Conservation (phyloP, 2,113 vertebrate genomes). For the Pelecanoides urinatrix region DNA sequence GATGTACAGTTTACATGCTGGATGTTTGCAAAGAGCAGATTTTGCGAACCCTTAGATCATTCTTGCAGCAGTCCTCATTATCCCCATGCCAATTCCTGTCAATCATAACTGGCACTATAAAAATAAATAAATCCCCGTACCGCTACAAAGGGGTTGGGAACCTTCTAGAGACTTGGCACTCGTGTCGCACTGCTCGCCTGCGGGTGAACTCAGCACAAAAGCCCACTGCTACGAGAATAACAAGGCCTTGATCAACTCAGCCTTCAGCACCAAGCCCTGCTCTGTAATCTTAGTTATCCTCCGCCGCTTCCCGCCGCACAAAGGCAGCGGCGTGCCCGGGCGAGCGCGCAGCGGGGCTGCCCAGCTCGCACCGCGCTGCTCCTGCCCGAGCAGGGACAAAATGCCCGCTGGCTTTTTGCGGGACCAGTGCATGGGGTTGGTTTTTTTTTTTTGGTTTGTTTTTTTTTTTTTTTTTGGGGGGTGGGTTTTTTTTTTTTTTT, state of each 20-base stretch:
- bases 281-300: neutral
- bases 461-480: no score
- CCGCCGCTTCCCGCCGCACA: neutral
- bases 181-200: fast-evolving
- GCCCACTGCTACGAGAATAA: neutral
- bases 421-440: no score
- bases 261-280: neutral
- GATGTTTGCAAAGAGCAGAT: neutral
- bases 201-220: neutral
- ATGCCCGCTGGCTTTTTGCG: neutral
- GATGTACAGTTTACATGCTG: neutral
- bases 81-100: conserved; percentile 38
- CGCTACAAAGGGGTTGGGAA: neutral
- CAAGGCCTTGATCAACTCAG: neutral
- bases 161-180: neutral
- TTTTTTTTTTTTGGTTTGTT: fast-evolving
- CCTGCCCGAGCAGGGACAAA: neutral
- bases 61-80: conserved; percentile 25
- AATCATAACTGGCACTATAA: conserved; percentile 11
- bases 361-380: fast-evolving
- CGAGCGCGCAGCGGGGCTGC: neutral
- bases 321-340: neutral
- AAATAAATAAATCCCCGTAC: neutral
- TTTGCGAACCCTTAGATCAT: neutral
- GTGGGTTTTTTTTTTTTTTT: no score